Base-by-base conservation (phyloP, 2,797 vertebrate genomes). In the Acanthopagrus latus region DNA sequence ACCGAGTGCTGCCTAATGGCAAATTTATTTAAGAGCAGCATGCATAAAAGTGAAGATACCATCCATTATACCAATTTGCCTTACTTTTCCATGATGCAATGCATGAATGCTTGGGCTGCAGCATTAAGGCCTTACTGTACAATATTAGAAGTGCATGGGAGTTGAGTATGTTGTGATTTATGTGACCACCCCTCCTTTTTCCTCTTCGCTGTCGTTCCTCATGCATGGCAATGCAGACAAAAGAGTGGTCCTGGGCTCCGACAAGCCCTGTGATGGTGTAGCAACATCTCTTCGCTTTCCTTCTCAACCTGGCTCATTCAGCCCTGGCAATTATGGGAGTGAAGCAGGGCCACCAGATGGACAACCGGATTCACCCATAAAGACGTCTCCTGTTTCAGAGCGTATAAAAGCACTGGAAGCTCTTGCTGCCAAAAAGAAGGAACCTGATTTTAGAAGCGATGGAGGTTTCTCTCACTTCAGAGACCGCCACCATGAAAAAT, bases 71-170 rank as follows among this genome's bases (percentile, higher is more conserved):
- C 78, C 27, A 82, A 58, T 80, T 43, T 60, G 54, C 65, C 47
- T 84, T 82, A 68, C 76, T 80, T 84, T 84, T 76, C 16, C 91
- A 94, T 93, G 71, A 84, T 60, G 88, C 91, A 80, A 85, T 94
- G 95, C 95, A 96, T 95, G 95, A 93, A 51, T 57, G 95, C 95
- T 95, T 95, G 82, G 89, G 91, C 95, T 95, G 91, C 84, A 86
- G 85, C 86, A 80, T 80, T 83, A 88, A 92, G 83, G 78, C 86
- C 65, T 89, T 18, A 73, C 83, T 84, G 41, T 84, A 83, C 86
- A 75, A 74, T 76, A 76, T 44, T 76, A 86, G 27, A 85, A 83
- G 63, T 92, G 88, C 93, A 92, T 93, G 89, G 83, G 77, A 89
- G 56, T 88, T 80, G 65, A 78, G 85, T 91, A 65, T 88, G 51